Evolutionary conservation across 2,113 vertebrate genomes (phyloP).

Genomic region (Lathamus discolor): DNA sequence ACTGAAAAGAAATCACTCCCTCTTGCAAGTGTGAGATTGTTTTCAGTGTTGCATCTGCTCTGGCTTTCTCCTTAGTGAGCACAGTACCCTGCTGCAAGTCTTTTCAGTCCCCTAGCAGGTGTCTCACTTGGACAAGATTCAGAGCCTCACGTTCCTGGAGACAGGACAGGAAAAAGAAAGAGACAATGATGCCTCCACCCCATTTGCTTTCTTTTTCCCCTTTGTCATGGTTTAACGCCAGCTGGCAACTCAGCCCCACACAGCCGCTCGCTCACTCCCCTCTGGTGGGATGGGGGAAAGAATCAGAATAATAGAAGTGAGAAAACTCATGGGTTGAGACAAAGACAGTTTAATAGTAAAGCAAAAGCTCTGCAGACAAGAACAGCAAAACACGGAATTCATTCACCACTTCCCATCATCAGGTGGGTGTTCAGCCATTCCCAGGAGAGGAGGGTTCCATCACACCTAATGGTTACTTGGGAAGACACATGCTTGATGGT

Average conservation of each 20-base stretch:
- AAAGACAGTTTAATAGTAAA: background rate
- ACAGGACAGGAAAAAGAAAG: accelerated
- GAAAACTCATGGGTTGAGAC: background rate
- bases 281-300: background rate
- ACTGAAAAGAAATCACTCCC: background rate
- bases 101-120: background rate
- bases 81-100: background rate
- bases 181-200: background rate
- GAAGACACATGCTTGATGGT: background rate
- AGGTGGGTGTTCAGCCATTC: background rate
- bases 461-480: background rate
- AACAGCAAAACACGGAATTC: background rate
- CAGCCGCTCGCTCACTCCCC: background rate
- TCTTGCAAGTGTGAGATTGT: background rate
- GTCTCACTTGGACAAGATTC: background rate
- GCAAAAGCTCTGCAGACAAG: background rate
- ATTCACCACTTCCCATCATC: background rate
- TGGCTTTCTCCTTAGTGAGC: background rate
- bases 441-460: background rate
- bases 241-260: background rate
- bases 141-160: background rate
- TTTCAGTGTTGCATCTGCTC: background rate
- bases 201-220: background rate
- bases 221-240: background rate
- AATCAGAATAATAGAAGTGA: background rate